phyloP scores from a whole-genome alignment of 1,140 invertebrate genomes.

The Neodiprion lecontei region DNA sequence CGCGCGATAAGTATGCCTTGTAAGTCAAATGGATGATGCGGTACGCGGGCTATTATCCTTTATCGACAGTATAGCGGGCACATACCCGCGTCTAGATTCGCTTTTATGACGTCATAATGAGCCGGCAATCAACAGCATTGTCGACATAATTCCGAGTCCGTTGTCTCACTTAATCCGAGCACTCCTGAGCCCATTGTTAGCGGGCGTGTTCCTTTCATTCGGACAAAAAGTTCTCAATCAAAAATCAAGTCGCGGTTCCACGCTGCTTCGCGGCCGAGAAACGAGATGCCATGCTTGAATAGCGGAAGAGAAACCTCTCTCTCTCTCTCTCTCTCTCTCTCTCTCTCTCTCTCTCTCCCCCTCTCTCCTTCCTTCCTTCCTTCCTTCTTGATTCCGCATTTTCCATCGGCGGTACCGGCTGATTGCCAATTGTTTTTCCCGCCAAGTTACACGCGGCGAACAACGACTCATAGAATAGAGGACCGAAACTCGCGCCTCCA shows the following conservation, averaged over 20 bases:
- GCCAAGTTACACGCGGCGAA: too few species aligned
- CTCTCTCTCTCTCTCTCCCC: conserved; percentile 9
- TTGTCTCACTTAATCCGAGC: conserved; percentile 41
- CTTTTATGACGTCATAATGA: conserved; percentile 62
- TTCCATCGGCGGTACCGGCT: not conserved
- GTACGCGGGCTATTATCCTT: conserved; percentile 45
- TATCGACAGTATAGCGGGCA: conserved; percentile 36
- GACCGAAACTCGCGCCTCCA: too few species aligned
- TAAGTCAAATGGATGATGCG: conserved; percentile 9
- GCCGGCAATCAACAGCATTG: conserved; percentile 60
- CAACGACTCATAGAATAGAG: too few species aligned
- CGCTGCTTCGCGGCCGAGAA: conserved; percentile 6
- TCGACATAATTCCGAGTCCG: conserved; percentile 58
- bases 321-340: conserved; percentile 14
- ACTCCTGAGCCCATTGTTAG: not conserved
- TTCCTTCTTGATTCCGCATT: too few species aligned
- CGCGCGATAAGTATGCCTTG: not conserved
- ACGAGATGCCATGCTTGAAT: not conserved
- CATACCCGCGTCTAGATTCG: conserved; percentile 52
- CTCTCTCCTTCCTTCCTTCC: conserved; percentile 14
- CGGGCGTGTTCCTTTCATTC: not conserved
- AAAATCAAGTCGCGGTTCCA: not conserved
- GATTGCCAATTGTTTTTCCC: not conserved
- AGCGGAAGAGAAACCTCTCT: conserved; percentile 3
- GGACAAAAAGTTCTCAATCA: not conserved